These are phyloP conservation scores for Heliconius hortense DNA, from an alignment of 2,888 invertebrate genomes.

Conservation along the genomic window DNA sequence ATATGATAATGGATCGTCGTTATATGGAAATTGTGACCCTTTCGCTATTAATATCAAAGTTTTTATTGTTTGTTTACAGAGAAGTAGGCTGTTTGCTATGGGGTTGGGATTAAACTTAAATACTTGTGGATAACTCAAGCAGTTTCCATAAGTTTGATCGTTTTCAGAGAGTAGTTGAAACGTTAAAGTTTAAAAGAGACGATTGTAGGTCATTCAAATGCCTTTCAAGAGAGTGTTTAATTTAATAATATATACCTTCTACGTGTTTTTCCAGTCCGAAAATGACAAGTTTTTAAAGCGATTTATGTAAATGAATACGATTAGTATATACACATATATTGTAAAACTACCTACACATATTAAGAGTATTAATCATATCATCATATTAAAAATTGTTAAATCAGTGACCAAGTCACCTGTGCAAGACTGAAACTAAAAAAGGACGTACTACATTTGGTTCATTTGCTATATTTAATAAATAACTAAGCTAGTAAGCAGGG, in stretches of 20 bases:
- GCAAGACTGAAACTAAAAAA: too few species aligned
- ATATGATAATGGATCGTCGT: constrained; percentile 22
- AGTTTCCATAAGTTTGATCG: neutral
- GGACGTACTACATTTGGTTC: too few species aligned
- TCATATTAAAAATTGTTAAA: too few species aligned
- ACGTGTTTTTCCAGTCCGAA: neutral
- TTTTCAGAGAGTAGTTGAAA: neutral
- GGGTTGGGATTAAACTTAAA: constrained; percentile 7
- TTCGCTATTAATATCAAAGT: constrained; percentile 22
- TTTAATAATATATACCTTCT: neutral
- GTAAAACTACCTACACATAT: too few species aligned
- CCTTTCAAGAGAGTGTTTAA: too few species aligned
- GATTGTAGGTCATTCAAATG: too few species aligned
- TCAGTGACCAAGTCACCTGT: too few species aligned
- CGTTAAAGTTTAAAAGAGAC: neutral
- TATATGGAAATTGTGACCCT: constrained; percentile 17
- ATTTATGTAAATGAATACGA: neutral
- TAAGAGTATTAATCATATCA: too few species aligned
- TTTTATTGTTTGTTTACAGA: constrained; percentile 18
- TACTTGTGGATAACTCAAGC: neutral
- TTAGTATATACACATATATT: neutral
- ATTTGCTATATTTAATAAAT: too few species aligned
- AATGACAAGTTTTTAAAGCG: neutral
- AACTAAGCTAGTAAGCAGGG: too few species aligned
- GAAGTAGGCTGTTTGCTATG: neutral